Conservation (phyloP, 1,140 invertebrate genomes). For the Tetramorium alpestre region DNA sequence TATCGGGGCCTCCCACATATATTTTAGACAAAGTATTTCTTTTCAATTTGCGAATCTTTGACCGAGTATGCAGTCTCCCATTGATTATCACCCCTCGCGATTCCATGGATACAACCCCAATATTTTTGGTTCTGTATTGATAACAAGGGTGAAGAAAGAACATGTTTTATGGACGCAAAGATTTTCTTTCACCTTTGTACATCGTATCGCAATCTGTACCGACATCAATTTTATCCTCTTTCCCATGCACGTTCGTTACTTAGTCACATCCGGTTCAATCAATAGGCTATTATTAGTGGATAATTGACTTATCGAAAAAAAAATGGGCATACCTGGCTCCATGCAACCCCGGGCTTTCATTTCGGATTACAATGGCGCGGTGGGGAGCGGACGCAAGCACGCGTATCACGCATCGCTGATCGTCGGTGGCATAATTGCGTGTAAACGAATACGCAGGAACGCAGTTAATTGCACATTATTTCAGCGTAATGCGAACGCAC, state of each 20-base stretch:
- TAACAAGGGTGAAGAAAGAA: neutral
- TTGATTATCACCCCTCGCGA: neutral
- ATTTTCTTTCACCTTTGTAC: neutral
- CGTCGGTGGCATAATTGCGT: slow-evolving; percentile 37
- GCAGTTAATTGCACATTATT: slow-evolving; percentile 53
- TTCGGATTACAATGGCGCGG: slow-evolving; percentile 16
- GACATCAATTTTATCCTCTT: neutral
- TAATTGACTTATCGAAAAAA: slow-evolving; percentile 43
- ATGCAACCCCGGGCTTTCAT: slow-evolving; percentile 20
- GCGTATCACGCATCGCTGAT: slow-evolving; percentile 27
- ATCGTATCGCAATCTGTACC: neutral
- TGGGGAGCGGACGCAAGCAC: neutral
- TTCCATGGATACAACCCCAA: neutral
- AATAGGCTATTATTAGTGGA: slow-evolving; percentile 1
- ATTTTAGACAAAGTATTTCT: neutral
- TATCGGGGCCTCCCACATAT: neutral
- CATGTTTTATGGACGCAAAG: neutral
- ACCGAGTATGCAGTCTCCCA: neutral
- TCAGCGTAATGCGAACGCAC: neutral
- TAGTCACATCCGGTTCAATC: neutral
- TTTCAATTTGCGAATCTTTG: neutral
- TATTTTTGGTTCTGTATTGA: neutral
- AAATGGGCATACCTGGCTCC: neutral
- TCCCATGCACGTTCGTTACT: slow-evolving; percentile 5
- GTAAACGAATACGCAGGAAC: slow-evolving; percentile 40